Conservation (phyloP, 30 jellyfish, hydroid and myxozoan species). For the Phacellophora camtschatica region DNA sequence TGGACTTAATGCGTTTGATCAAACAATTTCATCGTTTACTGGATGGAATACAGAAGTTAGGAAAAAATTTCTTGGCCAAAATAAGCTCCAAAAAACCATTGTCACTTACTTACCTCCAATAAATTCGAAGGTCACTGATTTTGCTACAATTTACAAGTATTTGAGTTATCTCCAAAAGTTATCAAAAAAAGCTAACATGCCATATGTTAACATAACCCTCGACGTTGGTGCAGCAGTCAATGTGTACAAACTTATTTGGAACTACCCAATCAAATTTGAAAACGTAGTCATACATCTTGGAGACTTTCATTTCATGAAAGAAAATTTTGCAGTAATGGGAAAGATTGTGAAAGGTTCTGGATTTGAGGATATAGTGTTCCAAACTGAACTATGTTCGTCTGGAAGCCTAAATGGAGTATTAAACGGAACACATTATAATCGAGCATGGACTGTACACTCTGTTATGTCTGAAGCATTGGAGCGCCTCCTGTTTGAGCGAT, state of each 20-base stretch:
- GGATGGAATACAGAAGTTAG: background rate
- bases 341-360: conserved; percentile 44
- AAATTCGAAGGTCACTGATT: conserved; percentile 18
- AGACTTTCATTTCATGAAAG: conserved; percentile 64
- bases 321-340: conserved; percentile 25
- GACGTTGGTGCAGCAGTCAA: conserved; percentile 62
- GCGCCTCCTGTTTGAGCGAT: conserved; percentile 34
- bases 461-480: conserved; percentile 25
- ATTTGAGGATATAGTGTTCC: conserved; percentile 47
- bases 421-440: conserved; percentile 44
- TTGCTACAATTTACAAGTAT: background rate
- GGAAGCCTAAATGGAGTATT: conserved; percentile 45
- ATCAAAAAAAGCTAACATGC: conserved; percentile 13
- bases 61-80: background rate
- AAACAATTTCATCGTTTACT: background rate
- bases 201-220: conserved; percentile 25
- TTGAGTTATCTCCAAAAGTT: background rate
- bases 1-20: background rate
- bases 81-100: background rate
- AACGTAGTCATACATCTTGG: conserved; percentile 57
- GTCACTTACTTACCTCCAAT: conserved; percentile 33
- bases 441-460: conserved; percentile 42
- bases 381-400: conserved; percentile 33
- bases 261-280: conserved; percentile 13
- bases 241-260: conserved; percentile 37